Conservation (phyloP, 2,797 vertebrate species). For the Sitta carolinensis region DNA sequence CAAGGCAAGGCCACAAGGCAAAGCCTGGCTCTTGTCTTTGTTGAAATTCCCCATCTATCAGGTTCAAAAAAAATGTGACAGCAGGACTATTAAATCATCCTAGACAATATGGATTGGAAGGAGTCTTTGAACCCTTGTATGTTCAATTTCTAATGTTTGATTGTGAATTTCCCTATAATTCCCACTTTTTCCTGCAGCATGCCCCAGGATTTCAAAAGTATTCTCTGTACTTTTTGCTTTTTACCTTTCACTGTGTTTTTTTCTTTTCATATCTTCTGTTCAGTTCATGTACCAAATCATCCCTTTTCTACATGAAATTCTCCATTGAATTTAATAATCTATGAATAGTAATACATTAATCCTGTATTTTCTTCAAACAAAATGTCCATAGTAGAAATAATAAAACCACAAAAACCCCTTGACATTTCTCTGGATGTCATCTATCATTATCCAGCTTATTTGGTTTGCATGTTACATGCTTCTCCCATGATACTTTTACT, state of each 20-base stretch:
- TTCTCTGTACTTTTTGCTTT: not conserved
- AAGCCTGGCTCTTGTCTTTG: not conserved
- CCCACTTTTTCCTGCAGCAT: not conserved
- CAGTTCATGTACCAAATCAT: not conserved
- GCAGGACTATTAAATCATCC: not conserved
- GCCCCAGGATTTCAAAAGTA: not conserved
- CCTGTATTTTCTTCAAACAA: not conserved
- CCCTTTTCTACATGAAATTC: not conserved
- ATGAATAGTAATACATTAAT: not conserved
- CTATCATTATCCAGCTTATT: not conserved
- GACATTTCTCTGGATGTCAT: not conserved
- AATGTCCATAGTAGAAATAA: not conserved
- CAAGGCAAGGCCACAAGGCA: not conserved
- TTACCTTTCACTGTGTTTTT: not conserved
- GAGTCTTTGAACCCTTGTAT: not conserved
- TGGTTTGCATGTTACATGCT: not conserved
- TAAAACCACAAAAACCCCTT: accelerated
- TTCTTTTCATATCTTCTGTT: not conserved
- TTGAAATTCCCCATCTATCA: not conserved
- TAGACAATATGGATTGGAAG: not conserved
- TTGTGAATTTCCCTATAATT: not conserved
- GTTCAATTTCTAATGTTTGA: not conserved
- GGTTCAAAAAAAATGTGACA: not conserved
- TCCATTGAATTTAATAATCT: not conserved
- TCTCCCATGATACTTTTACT: not conserved